Base-by-base conservation (phyloP, 2,797 vertebrate genomes). In the Semotilus atromaculatus region DNA sequence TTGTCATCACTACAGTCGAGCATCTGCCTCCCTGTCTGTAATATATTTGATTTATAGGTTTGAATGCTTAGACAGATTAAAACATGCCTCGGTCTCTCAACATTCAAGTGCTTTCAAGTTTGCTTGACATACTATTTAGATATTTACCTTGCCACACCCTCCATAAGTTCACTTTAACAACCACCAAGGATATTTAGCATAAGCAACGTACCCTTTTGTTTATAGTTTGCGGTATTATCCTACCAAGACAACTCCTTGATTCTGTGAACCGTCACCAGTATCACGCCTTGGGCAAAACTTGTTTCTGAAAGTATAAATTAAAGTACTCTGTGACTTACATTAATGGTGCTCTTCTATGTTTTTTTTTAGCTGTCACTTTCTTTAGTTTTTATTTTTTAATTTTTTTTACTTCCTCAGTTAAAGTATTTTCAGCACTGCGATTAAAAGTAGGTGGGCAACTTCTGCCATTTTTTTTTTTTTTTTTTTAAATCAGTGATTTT, bases 81-180 rank as follows among this genome's bases (percentile, higher is more conserved):
- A 84, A 88, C 70, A 83, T 58, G 70, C 70, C 76, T 23, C 34
- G 31, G 60, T 78, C 26, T 73, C 66, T 78, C 73, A 62, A 64
- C 48, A 53, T 66, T 51, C 40, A 81, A 71, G 48, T 83, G 62
- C 51, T 86, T 84, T 64, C 19, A 73, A 68, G 51, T 66, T 31
- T 58, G 21, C 38, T 71, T 64, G 43, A 79, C 40, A 75, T 45
- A 81, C 36, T 40, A 48, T 71, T 60, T 58, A 34, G 10, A 19
- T 82, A 67, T 58, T 34, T 82, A 36, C 23, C 51, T 71, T n/a
- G 36, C 43, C 80, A 51, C 80, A 64, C 79, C 68, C 74, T 79
- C 21, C 3, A 36, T 78, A 31, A 19, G 23, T 78, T 80, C 23
- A 66, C 29, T 58, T 76, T 66, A 21, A 51, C 14, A 26, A 23